phyloP scores from a whole-genome alignment of 92 coral and sea anemone genomes.

The Porites lobata region DNA sequence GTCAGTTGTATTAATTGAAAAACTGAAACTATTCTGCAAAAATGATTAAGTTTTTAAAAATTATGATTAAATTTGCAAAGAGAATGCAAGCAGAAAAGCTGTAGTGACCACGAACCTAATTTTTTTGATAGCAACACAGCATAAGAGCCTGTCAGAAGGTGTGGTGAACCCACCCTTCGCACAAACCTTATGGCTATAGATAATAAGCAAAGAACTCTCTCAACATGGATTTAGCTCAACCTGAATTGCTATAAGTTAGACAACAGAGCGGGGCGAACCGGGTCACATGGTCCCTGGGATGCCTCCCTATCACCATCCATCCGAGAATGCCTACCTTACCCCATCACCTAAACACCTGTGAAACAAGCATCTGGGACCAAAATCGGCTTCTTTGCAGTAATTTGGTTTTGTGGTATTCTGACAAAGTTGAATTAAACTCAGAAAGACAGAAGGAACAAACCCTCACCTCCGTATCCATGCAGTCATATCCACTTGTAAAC shows the following conservation, averaged over 20 bases:
- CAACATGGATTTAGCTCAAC: no score
- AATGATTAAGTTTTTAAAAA: background rate
- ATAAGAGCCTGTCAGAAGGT: background rate
- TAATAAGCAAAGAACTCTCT: no score
- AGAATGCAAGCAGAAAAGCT: background rate
- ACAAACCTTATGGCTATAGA: background rate
- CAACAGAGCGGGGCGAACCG: background rate
- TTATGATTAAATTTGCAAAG: background rate
- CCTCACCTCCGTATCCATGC: background rate
- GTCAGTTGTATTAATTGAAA: no score
- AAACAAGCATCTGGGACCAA: conserved; percentile 1
- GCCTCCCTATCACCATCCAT: conserved; percentile 10
- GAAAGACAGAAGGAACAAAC: conserved; percentile 1
- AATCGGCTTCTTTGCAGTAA: background rate
- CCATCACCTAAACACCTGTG: background rate
- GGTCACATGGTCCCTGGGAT: background rate
- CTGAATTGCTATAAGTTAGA: no score
- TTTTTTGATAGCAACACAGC: conserved; percentile 2
- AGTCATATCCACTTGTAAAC: background rate
- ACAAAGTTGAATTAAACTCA: background rate
- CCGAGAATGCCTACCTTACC: background rate
- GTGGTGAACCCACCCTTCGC: conserved; percentile 4
- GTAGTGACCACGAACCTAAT: no score
- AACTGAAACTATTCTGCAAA: background rate
- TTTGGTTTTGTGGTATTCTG: background rate